A percentile compares a stretch with the other conserved stretches of the same genome.
phyloP scores from a whole-genome alignment of 1,140 invertebrate species.

The Drosophila fuyamai region DNA sequence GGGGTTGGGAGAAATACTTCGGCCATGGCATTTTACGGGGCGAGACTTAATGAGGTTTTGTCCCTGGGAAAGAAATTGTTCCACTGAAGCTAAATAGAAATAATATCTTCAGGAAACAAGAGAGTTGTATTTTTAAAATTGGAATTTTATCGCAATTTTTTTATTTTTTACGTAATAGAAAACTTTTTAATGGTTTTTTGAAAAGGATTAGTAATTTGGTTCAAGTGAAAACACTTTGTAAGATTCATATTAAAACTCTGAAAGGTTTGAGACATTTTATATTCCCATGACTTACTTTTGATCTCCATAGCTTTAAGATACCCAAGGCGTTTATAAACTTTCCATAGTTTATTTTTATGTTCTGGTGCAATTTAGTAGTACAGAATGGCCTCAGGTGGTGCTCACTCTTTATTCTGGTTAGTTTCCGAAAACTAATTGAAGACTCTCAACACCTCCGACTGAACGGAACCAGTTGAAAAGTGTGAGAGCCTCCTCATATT shows the following conservation, averaged over 20 bases:
- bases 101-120: not conserved
- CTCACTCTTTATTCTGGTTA: constrained; percentile 19
- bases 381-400: constrained; percentile 33
- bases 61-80: constrained; percentile 19
- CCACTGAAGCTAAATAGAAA: not conserved
- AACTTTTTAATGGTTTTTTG: not conserved
- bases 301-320: not conserved
- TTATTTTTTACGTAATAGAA: not conserved
- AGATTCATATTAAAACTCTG: no score
- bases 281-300: constrained; percentile 13
- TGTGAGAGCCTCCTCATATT: constrained; percentile 41
- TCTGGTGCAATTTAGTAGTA: constrained; percentile 47
- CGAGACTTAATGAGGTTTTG: constrained; percentile 22
- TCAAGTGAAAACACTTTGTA: no score
- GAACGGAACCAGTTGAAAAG: constrained; percentile 14
- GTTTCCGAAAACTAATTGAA: constrained; percentile 43
- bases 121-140: no score
- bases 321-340: constrained; percentile 23
- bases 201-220: no score
- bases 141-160: not conserved
- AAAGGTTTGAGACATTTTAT: no score
- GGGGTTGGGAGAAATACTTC: constrained; percentile 7
- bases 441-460: constrained; percentile 36
- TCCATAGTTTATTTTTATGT: constrained; percentile 52
- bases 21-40: constrained; percentile 19